Percentiles rank a stretch among this genome's conserved stretches.
Evolutionary conservation across 2,797 vertebrate genomes (phyloP).

Genomic region (Gadopsis bispinosus): DNA sequence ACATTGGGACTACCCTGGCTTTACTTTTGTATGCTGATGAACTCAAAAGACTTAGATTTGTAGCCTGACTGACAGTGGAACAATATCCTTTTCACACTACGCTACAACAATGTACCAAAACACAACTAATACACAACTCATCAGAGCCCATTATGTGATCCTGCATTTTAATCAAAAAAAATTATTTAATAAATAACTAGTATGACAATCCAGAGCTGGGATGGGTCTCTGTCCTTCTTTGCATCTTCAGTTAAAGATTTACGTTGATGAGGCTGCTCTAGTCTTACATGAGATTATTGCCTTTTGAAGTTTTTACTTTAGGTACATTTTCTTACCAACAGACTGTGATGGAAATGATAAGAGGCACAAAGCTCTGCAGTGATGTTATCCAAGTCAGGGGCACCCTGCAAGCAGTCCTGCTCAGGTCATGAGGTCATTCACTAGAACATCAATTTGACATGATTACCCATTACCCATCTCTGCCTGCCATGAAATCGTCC

Average conservation of each 20-base stretch:
- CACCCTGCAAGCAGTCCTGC: background rate
- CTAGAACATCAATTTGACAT: constrained; percentile 43
- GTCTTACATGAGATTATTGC: background rate
- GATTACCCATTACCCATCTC: constrained; percentile 17
- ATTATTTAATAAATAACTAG: background rate
- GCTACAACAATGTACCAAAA: too few relatives aligned
- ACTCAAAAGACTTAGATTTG: too few relatives aligned
- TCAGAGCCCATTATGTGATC: background rate
- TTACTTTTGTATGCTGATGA: too few relatives aligned
- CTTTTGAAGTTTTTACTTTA: background rate
- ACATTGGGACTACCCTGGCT: too few relatives aligned
- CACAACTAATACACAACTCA: too few relatives aligned
- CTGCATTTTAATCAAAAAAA: background rate
- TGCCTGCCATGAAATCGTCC: background rate
- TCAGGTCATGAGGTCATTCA: constrained; percentile 19
- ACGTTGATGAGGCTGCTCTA: background rate
- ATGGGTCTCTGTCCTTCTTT: background rate
- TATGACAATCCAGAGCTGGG: background rate
- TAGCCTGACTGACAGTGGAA: too few relatives aligned
- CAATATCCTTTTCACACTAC: too few relatives aligned
- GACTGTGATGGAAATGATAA: background rate
- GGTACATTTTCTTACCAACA: background rate
- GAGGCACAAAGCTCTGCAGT: background rate
- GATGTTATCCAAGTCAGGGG: background rate
- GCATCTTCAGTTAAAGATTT: background rate